Evolutionary conservation across 2,888 invertebrate species (phyloP).

Genomic region (Drosophila ustulata): DNA sequence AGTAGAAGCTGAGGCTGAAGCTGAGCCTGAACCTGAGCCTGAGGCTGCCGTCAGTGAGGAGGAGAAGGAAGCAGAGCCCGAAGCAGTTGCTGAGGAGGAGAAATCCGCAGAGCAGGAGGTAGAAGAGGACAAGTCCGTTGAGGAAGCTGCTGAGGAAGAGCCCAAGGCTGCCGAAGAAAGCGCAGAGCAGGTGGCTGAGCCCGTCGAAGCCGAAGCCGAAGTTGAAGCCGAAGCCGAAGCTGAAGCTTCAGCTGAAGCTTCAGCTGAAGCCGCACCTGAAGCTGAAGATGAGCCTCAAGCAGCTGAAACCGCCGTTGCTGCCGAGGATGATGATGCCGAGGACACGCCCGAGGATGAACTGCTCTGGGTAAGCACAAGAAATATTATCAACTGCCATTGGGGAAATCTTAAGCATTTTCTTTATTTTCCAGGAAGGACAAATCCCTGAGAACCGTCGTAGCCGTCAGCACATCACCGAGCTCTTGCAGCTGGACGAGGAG

Average conservation of each 20-base stretch:
- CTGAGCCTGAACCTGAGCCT: constrained; percentile 69
- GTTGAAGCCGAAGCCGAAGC: constrained; percentile 51
- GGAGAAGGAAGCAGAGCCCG: constrained; percentile 25
- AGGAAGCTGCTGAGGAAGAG: constrained; percentile 62
- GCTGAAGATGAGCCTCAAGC: constrained; percentile 45
- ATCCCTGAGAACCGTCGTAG: constrained; percentile 92
- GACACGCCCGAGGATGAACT: constrained; percentile 89
- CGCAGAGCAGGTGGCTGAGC: constrained; percentile 62
- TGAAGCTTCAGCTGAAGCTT: constrained; percentile 13
- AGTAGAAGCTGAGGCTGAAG: constrained; percentile 52
- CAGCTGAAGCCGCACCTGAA: constrained; percentile 29
- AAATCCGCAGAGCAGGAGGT: constrained; percentile 22
- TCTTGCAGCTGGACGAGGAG: constrained; percentile 92
- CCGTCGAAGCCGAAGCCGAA: constrained; percentile 68
- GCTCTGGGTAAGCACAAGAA: constrained; percentile 85
- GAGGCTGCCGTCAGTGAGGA: constrained; percentile 11
- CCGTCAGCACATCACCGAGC: constrained; percentile 91
- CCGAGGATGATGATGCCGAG: constrained; percentile 69
- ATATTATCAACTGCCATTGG: not conserved
- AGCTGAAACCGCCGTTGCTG: constrained; percentile 38
- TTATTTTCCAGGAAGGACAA: constrained; percentile 87
- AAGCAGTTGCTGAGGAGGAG: constrained; percentile 11
- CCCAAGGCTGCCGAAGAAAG: constrained; percentile 48
- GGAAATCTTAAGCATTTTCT: not conserved
- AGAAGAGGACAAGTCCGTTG: constrained; percentile 59